Conservation (phyloP, 92 coral and sea anemone genomes). For the Actinostola sp. region DNA sequence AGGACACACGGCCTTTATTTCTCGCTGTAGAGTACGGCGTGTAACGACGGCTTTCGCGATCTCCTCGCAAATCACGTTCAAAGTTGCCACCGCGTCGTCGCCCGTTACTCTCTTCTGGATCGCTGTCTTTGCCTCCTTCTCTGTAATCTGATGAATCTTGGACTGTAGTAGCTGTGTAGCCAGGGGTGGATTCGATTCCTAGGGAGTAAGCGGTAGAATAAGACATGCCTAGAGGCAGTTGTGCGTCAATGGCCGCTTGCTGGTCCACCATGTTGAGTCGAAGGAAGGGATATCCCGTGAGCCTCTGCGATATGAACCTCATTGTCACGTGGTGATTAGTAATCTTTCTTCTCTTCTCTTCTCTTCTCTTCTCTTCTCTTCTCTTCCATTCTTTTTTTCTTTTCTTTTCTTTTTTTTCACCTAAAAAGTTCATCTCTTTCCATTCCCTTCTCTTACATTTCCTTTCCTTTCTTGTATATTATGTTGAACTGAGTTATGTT, state of each 20-base stretch:
- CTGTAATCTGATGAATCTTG: conserved; percentile 66
- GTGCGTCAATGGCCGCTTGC: conserved; percentile 11
- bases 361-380: too few species aligned
- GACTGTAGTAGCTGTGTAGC: conserved; percentile 35
- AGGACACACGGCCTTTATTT: conserved; percentile 44
- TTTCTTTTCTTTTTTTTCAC: too few species aligned
- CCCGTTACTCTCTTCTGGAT: conserved; percentile 86
- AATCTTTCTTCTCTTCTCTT: too few species aligned
- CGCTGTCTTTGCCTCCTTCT: conserved; percentile 93
- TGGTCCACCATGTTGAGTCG: conserved; percentile 7
- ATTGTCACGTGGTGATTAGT: not conserved
- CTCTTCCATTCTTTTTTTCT: too few species aligned
- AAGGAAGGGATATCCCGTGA: conserved; percentile 16
- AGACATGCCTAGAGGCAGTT: conserved; percentile 45
- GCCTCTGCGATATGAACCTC: not conserved
- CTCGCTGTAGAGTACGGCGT: conserved; percentile 76
- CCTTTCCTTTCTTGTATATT: too few species aligned
- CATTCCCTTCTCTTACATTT: too few species aligned
- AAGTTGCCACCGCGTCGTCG: conserved; percentile 80
- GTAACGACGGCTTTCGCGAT: conserved; percentile 77
- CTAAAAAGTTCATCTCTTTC: too few species aligned
- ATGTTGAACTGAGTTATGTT: too few species aligned
- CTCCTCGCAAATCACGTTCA: conserved; percentile 84
- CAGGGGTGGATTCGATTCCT: conserved; percentile 13
- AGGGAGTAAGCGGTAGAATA: conserved; percentile 41